These are phyloP conservation scores for Solenopsis fugax DNA, from an alignment of 1,140 invertebrate species.

Conservation along the genomic window DNA sequence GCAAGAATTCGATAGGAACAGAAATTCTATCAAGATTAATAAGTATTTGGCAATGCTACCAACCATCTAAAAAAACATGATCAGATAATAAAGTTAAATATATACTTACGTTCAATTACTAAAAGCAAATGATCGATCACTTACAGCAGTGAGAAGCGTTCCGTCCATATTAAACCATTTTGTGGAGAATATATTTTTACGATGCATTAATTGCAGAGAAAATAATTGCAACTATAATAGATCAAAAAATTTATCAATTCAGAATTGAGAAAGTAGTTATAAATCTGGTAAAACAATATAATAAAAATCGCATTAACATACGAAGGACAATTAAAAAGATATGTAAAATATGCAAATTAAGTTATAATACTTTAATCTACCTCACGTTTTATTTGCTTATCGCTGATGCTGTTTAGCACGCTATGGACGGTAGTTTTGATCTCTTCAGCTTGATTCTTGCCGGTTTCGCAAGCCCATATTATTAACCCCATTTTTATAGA, in stretches of 20 bases:
- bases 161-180: neutral
- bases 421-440: neutral
- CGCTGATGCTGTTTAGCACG: neutral
- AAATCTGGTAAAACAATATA: slow-evolving; percentile 21
- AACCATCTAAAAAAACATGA: neutral
- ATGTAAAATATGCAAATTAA: neutral
- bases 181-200: neutral
- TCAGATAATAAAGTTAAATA: neutral
- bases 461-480: slow-evolving; percentile 1
- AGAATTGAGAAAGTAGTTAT: neutral
- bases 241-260: neutral
- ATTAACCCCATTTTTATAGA: neutral
- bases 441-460: neutral
- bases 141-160: neutral
- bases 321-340: neutral
- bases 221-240: neutral
- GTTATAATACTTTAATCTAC: neutral
- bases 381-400: neutral
- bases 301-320: neutral
- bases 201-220: neutral
- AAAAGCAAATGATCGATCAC: neutral
- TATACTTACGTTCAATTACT: neutral
- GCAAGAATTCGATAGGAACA: neutral
- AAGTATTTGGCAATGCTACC: neutral
- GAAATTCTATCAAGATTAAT: slow-evolving; percentile 7